These are phyloP conservation scores for Thereva nobilitata DNA, from an alignment of 2,888 invertebrate genomes.

Conservation along the genomic window DNA sequence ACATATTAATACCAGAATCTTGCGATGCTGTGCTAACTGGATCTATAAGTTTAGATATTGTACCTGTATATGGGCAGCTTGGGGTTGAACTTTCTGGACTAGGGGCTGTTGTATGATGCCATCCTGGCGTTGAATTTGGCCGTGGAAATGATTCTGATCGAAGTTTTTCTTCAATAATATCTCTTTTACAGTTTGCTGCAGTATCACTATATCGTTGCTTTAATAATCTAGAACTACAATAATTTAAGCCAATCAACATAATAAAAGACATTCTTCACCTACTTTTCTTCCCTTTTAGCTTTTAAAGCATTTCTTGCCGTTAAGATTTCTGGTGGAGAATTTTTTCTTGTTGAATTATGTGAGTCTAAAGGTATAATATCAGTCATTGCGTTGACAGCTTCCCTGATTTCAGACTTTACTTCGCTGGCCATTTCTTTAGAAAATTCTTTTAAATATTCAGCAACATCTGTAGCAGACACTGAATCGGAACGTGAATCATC, in stretches of 20 bases:
- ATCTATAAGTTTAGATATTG: constrained; percentile 56
- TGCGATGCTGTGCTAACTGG: constrained; percentile 65
- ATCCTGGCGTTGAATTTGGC: constrained; percentile 42
- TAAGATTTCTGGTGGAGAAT: constrained; percentile 59
- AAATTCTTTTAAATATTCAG: constrained; percentile 77
- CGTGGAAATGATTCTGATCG: constrained; percentile 43
- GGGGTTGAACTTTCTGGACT: constrained; percentile 44
- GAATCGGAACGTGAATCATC: constrained; percentile 70
- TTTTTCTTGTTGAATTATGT: constrained; percentile 54
- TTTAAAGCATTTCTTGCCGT: constrained; percentile 47
- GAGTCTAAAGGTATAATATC: constrained; percentile 64
- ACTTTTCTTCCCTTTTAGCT: constrained; percentile 43
- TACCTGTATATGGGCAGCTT: constrained; percentile 44
- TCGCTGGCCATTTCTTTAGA: constrained; percentile 79
- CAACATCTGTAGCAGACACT: constrained; percentile 74
- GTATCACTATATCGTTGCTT: constrained; percentile 42
- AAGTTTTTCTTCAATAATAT: constrained; percentile 35
- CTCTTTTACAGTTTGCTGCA: background rate
- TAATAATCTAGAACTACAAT: constrained; percentile 32
- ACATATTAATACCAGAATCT: constrained; percentile 77
- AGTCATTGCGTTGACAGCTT: constrained; percentile 74
- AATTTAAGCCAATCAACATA: background rate
- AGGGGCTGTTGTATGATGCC: constrained; percentile 40
- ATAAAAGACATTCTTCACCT: constrained; percentile 45
- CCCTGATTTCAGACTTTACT: constrained; percentile 76